A percentile compares a stretch with the other conserved stretches of the same genome.
phyloP scores from a whole-genome alignment of 2,113 vertebrate genomes.

The Amblyopsis rosae region DNA sequence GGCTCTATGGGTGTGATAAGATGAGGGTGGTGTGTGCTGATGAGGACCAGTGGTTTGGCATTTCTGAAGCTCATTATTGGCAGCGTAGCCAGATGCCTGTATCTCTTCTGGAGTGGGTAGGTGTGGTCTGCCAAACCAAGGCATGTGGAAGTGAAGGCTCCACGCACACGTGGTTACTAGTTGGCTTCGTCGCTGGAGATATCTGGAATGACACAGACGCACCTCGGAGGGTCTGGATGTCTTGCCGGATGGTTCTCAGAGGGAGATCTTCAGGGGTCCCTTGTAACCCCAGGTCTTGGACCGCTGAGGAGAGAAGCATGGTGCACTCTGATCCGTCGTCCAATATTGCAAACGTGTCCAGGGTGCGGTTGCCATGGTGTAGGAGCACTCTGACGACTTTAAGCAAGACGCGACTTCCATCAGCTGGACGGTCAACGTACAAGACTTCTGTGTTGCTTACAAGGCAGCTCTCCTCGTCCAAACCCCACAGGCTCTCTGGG shows the following conservation, averaged over 20 bases:
- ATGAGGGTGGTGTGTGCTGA: slow-evolving; percentile 16
- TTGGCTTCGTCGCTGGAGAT: background rate
- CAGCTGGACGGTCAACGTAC: background rate
- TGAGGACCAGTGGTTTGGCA: slow-evolving; percentile 2
- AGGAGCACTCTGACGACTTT: background rate
- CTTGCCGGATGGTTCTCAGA: slow-evolving; percentile 4
- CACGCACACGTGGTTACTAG: background rate
- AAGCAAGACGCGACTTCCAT: background rate
- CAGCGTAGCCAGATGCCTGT: background rate
- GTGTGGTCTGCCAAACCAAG: slow-evolving; percentile 2
- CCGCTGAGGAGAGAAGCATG: background rate
- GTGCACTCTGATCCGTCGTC: background rate
- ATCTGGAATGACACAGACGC: background rate
- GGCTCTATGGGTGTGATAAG: slow-evolving; percentile 1
- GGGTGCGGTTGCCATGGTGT: background rate
- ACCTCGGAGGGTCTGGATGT: background rate
- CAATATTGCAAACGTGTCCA: background rate
- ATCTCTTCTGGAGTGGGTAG: background rate
- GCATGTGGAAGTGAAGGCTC: background rate
- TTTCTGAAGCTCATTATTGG: background rate
- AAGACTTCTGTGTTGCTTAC: background rate
- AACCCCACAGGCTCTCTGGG: background rate
- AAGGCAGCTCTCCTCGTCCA: background rate
- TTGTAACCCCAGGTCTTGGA: background rate
- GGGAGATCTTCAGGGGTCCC: background rate